Conservation (phyloP, 2,888 invertebrate genomes). For the Mellilla xanthometata region DNA sequence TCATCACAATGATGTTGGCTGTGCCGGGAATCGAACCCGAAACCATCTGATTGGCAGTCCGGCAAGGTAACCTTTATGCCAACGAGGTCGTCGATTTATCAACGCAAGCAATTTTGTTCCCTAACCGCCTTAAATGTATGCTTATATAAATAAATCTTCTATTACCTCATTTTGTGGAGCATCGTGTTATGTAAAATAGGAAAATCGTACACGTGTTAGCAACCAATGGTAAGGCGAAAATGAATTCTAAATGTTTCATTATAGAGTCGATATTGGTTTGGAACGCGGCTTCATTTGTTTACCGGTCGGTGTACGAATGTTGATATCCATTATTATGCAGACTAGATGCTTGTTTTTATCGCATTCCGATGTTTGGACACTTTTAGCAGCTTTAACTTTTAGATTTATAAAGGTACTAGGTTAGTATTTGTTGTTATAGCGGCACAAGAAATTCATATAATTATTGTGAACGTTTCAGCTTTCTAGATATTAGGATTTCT, state of each 20-base stretch:
- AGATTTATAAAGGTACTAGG: no score
- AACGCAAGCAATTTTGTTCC: no score
- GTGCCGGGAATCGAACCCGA: no score
- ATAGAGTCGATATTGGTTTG: not conserved
- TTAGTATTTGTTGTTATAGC: no score
- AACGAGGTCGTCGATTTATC: no score
- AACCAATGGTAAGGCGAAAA: not conserved
- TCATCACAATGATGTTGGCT: no score
- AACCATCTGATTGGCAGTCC: no score
- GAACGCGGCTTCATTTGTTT: conserved; percentile 13
- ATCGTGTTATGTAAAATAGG: conserved; percentile 17
- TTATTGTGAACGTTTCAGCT: no score
- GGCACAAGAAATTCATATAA: no score
- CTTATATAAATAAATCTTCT: conserved; percentile 21
- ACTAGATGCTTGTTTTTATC: conserved; percentile 12
- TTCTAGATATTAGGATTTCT: no score
- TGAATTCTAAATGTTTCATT: not conserved
- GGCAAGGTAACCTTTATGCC: no score
- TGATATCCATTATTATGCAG: conserved; percentile 13
- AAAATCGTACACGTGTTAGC: conserved; percentile 11
- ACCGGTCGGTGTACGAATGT: conserved; percentile 10
- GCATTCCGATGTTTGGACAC: conserved; percentile 17
- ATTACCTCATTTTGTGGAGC: conserved; percentile 21
- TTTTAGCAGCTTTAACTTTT: not conserved
- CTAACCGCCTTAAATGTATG: conserved; percentile 25